Evolutionary conservation across 1,140 invertebrate genomes (phyloP), one percentile per base, ranked within the genome.

Genomic region (Oryzaephilus surinamensis): DNA sequence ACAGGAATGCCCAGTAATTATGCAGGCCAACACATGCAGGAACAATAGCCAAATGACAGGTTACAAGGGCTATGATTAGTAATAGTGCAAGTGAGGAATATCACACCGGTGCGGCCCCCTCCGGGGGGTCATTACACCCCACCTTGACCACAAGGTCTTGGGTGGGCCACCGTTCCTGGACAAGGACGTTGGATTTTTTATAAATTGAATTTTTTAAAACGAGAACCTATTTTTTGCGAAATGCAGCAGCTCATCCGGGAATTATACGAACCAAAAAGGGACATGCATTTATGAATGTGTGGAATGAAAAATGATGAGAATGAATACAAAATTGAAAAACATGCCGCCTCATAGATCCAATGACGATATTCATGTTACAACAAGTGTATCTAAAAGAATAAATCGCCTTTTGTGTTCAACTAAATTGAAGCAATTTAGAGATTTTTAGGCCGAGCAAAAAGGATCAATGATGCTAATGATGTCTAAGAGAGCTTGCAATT

Each of bases 31-130:
- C 42, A 43, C 36, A 45, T 29, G 31, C 24, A 30, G 36, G 37
- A 43, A 47, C 45, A 43, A 47, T 47, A 33, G 29, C 30, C 30
- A 38, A 46, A 45, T 49, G 40, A 42, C 34, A 42, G 47, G 35
- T 38, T 39, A 41, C 38, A 27, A 31, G 35, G 45, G 23, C 33
- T 46, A 34, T 50, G 32, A 50, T 50, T 50, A 42, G 43, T 31
- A 45, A 38, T 32, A 38, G 38, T 39, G 27, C 33, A 50, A 38
- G 48, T 47, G 48, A 50, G 37, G 35, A 50, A 44, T 43, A 50
- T 50, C 48, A 46, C 42, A 41, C 46, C 38, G n/a, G n/a, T n/a
- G n/a, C n/a, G n/a, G n/a, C n/a, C 40, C 11, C n/a, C n/a, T n/a
- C n/a, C n/a, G n/a, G n/a, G n/a, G n/a, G n/a, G n/a, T n/a, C n/a